Percentiles rank a stretch among this genome's conserved stretches.
Conservation (phyloP, 2,888 invertebrate genomes). For the Fragum fragum region DNA sequence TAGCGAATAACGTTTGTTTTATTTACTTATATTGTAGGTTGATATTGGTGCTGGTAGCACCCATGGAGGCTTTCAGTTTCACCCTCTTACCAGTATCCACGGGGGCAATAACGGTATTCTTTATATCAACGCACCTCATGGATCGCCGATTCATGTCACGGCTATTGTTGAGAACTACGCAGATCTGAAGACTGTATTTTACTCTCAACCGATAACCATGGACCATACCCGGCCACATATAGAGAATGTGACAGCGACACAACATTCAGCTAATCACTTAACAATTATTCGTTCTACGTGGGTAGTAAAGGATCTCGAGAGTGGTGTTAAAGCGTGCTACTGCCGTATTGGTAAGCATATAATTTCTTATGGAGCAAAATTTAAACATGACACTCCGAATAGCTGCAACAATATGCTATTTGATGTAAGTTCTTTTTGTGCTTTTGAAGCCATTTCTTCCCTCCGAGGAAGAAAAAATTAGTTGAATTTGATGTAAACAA, state of each 20-base stretch:
- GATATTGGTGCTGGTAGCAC: conserved; percentile 58
- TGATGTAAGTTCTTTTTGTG: no score
- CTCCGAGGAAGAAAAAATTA: no score
- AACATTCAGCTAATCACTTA: not conserved
- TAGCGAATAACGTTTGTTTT: no score
- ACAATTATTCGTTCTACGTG: conserved; percentile 19
- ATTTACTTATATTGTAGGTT: conserved; percentile 22
- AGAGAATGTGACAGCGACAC: not conserved
- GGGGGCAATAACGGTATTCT: conserved; percentile 41
- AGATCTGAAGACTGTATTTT: conserved; percentile 57
- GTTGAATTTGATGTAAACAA: no score
- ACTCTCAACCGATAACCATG: conserved; percentile 50
- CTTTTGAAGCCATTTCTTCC: no score
- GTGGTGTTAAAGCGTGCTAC: conserved; percentile 39
- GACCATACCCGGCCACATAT: conserved; percentile 68
- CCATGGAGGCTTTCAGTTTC: conserved; percentile 57
- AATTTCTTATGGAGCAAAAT: not conserved
- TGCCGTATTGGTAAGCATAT: conserved; percentile 38
- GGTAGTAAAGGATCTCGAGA: conserved; percentile 40
- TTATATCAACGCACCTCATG: conserved; percentile 53
- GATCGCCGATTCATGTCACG: conserved; percentile 55
- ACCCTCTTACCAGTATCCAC: conserved; percentile 35
- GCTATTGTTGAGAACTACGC: conserved; percentile 66
- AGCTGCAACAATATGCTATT: no score
- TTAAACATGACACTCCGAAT: no score